Evolutionary conservation across 2,797 vertebrate species (phyloP), one percentile per base, ranked within the genome.

Genomic region (Echiichthys vipera): DNA sequence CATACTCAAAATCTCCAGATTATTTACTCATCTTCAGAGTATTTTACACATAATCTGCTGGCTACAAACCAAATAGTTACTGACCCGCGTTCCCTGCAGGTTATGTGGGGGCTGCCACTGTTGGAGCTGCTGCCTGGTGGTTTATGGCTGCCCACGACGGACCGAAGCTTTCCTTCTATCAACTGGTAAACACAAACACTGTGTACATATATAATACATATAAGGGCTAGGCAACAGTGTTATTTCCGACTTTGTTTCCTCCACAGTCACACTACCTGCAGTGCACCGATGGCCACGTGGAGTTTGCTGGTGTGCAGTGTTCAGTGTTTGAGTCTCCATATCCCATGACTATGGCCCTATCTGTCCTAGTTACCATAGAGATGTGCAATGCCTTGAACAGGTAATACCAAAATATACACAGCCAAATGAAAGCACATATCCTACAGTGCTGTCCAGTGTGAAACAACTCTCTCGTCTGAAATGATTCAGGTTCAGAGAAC

Each of bases 341-440:
- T 78, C 94, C 94, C 7, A 95, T 95, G 95, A 95, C 95, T 1
- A 95, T 95, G 95, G 95, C 95, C 7, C 78, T 95, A 74, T 95
- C 95, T 27, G 95, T 95, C 47, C 91, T 95, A 50, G 95, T 95
- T 55, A 95, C 95, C 84, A 95, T 95, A 78, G 95, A 95, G 84
- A 95, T 95, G 95, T 95, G 94, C 84, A 95, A 95, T 3, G 95
- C 95, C 64, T 85, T 95, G 45, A 95, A 95, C 93, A 95, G 95
- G 95, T 95, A 75, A 24, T 53, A 64, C 14, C 7, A 20, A 24
- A 37, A 10, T 20, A 39, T 37, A 18, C 7, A n/a, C 29, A 17
- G n/a, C 5, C 30, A 59, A 10, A 47, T 24, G 39, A 10, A 64
- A 32, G 20, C 15, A 54, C 34, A 65, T 22, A 22, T 68, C 14